phyloP scores from a whole-genome alignment of 2,888 invertebrate species.

The Eupithecia subfuscata region DNA sequence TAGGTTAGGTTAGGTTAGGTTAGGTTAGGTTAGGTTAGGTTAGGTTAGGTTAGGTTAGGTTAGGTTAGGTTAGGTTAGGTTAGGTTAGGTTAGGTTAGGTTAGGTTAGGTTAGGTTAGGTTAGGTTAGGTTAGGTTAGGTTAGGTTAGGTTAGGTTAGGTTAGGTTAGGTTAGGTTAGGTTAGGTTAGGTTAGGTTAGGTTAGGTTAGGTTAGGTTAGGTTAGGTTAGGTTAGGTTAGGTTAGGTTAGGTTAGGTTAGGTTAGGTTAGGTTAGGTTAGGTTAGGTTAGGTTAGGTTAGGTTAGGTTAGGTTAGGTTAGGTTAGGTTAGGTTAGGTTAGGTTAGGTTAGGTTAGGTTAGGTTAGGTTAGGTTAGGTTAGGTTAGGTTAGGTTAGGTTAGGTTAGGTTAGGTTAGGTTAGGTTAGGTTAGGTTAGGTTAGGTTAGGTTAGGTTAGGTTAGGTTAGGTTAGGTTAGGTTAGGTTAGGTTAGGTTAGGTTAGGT shows the following conservation, averaged over 20 bases:
- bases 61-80: slow-evolving; percentile 3
- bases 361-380: no score
- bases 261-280: slow-evolving; percentile 38
- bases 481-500: no score
- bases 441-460: no score
- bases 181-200: slow-evolving; percentile 37
- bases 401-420: no score
- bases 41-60: slow-evolving; percentile 17
- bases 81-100: slow-evolving; percentile 35
- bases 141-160: slow-evolving; percentile 39
- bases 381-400: no score
- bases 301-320: slow-evolving; percentile 35
- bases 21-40: slow-evolving; percentile 26
- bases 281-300: slow-evolving; percentile 38
- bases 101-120: slow-evolving; percentile 39
- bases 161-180: slow-evolving; percentile 37
- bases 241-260: slow-evolving; percentile 39
- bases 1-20: slow-evolving; percentile 31
- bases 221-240: slow-evolving; percentile 39
- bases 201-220: slow-evolving; percentile 34
- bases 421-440: no score
- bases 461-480: no score
- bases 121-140: slow-evolving; percentile 38
- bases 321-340: no score
- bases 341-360: no score